Evolutionary conservation across 23 tunicate genomes (phyloP).

Genomic region (Trididemnum nubilum): DNA sequence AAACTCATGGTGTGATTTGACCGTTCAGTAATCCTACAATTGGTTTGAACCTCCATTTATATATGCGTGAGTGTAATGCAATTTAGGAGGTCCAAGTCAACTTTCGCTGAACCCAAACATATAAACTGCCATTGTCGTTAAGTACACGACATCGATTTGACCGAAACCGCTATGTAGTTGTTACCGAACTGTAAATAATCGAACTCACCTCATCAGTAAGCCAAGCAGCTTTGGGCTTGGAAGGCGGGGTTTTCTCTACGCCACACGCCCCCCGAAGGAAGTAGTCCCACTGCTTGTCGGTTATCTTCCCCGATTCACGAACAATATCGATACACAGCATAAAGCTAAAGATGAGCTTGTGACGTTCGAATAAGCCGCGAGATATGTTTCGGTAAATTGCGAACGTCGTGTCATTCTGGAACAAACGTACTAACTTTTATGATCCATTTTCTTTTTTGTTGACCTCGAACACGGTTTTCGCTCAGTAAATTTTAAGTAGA

Average conservation of each 20-base stretch:
- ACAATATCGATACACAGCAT: slow-evolving; percentile 86
- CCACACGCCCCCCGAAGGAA: slow-evolving; percentile 82
- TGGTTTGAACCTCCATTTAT: no score
- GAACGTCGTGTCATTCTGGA: slow-evolving; percentile 67
- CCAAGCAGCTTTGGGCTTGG: slow-evolving; percentile 70
- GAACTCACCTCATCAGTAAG: slow-evolving; percentile 70
- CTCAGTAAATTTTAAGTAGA: no score
- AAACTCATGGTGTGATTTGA: no score
- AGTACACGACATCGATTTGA: no score
- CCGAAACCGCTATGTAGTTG: not conserved
- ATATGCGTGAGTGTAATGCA: no score
- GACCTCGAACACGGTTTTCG: no score
- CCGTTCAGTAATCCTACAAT: no score
- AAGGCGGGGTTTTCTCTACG: slow-evolving; percentile 58
- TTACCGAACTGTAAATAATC: no score
- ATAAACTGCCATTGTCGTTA: no score
- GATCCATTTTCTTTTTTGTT: no score
- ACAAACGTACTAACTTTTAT: not conserved
- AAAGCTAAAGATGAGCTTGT: slow-evolving; percentile 94
- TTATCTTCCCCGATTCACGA: slow-evolving; percentile 31
- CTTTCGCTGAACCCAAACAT: no score
- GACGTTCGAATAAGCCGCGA: slow-evolving; percentile 84
- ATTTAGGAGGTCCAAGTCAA: no score
- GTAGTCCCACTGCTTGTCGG: slow-evolving; percentile 65
- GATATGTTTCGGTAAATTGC: slow-evolving; percentile 88